These are phyloP conservation scores for Telenomus remus DNA, from an alignment of 1,140 invertebrate genomes.

Conservation along the genomic window DNA sequence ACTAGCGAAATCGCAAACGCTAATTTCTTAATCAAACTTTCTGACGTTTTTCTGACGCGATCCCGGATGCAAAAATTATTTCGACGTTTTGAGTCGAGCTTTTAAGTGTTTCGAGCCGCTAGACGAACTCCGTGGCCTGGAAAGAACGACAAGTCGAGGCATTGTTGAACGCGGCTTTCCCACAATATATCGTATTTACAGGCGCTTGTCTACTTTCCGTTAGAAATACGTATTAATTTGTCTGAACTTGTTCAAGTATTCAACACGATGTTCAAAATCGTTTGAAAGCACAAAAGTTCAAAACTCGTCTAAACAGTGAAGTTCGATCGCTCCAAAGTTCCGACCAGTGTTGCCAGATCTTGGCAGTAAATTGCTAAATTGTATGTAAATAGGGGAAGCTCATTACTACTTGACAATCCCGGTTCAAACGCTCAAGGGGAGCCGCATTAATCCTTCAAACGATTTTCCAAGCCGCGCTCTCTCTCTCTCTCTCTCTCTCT, in stretches of 20 bases:
- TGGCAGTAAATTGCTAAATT: slow-evolving; percentile 55
- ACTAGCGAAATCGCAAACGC: too few species aligned
- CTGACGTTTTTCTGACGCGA: background rate
- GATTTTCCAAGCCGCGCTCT: slow-evolving; percentile 21
- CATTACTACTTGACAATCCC: slow-evolving; percentile 57
- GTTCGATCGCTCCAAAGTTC: slow-evolving; percentile 51
- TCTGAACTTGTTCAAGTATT: slow-evolving; percentile 44
- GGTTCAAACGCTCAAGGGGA: slow-evolving; percentile 50
- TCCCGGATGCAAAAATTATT: too few species aligned
- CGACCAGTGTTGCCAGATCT: slow-evolving; percentile 46
- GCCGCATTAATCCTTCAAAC: slow-evolving; percentile 48
- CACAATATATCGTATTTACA: slow-evolving; percentile 5
- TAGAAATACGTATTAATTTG: slow-evolving; percentile 43
- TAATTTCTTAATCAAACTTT: too few species aligned
- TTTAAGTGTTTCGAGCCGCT: too few species aligned
- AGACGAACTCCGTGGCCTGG: background rate
- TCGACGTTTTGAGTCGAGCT: too few species aligned
- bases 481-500: background rate
- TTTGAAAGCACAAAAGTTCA: slow-evolving; percentile 51
- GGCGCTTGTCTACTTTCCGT: slow-evolving; percentile 22
- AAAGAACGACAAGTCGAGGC: background rate
- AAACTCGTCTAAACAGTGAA: slow-evolving; percentile 49
- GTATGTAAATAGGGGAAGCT: slow-evolving; percentile 59
- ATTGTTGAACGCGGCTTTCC: too few species aligned
- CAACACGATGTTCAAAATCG: slow-evolving; percentile 42